Evolutionary conservation across 2,113 vertebrate genomes (phyloP).

Genomic region (Octodon degus): DNA sequence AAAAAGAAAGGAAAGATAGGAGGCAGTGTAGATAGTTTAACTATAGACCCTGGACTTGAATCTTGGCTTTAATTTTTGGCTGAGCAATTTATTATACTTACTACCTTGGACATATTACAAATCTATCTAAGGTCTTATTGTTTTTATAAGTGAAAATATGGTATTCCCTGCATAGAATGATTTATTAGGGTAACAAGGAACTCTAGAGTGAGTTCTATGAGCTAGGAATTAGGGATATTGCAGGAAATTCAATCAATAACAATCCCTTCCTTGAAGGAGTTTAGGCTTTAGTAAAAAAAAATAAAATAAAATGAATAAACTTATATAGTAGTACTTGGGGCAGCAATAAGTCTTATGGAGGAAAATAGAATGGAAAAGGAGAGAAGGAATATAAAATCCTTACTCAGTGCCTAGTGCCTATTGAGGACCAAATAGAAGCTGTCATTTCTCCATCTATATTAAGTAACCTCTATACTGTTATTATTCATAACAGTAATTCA

Average conservation of each 20-base stretch:
- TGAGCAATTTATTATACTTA: not conserved
- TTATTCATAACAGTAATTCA: not conserved
- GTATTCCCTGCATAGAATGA: not conserved
- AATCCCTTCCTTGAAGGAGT: not conserved
- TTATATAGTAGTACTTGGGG: not conserved
- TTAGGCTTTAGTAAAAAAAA: not conserved
- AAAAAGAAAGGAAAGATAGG: not conserved
- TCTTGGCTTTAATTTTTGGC: not conserved
- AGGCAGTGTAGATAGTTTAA: not conserved
- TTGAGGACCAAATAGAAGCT: not conserved
- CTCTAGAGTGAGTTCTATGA: not conserved
- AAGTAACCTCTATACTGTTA: conserved; percentile 18
- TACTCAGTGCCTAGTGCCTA: not conserved
- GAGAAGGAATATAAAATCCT: not conserved
- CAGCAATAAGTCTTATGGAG: not conserved
- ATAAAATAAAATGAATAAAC: conserved; percentile 31
- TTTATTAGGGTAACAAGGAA: not conserved
- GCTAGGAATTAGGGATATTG: not conserved
- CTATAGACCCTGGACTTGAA: not conserved
- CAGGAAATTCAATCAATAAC: not conserved
- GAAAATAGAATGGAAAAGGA: not conserved
- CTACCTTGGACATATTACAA: not conserved
- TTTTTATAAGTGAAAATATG: not conserved
- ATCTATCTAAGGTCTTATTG: not conserved
- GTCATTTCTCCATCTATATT: not conserved